Evolutionary conservation across 2,113 vertebrate species (phyloP).

Genomic region (Gavialis gangeticus): DNA sequence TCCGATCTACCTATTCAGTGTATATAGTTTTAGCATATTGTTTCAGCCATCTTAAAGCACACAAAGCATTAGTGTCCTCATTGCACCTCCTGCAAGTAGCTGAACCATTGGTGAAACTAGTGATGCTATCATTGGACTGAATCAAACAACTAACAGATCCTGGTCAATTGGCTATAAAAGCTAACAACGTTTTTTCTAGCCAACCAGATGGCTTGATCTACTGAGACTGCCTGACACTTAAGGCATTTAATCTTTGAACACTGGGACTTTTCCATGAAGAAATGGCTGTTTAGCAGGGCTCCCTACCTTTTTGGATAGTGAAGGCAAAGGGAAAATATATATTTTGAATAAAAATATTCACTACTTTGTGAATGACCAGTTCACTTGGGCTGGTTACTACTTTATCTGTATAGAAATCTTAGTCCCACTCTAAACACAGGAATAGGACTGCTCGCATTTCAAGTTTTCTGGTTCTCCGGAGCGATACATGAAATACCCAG

Average conservation of each 20-base stretch:
- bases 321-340: background rate
- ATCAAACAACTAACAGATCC: no score
- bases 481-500: background rate
- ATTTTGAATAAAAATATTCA: background rate
- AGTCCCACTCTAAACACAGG: background rate
- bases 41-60: no score
- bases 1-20: no score
- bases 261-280: background rate
- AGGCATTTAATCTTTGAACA: background rate
- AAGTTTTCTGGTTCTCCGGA: background rate
- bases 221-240: background rate
- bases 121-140: no score
- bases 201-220: background rate
- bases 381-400: background rate
- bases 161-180: no score
- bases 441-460: background rate
- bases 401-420: constrained; percentile 11
- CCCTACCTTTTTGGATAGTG: background rate
- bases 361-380: constrained; percentile 15
- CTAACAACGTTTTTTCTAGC: no score
- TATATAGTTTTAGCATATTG: no score
- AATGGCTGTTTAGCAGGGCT: background rate
- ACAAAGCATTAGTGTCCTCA: no score
- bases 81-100: no score
- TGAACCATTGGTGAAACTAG: no score